Evolutionary conservation across 2,888 invertebrate species (phyloP).

Genomic region (Eurytoma californica): DNA sequence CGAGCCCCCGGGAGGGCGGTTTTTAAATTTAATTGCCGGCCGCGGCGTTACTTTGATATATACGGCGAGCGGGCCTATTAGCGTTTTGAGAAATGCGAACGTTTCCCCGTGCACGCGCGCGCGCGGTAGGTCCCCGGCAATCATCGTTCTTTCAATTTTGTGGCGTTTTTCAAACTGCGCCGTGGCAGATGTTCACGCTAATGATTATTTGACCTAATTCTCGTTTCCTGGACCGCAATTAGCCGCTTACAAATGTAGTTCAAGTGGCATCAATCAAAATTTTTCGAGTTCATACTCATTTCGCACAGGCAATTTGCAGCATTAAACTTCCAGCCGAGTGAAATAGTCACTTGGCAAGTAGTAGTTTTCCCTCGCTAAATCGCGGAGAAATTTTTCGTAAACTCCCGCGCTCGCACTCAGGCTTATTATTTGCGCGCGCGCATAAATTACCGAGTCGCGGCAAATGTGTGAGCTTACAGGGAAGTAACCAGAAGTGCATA

Average conservation of each 20-base stretch:
- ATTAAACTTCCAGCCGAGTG: no score
- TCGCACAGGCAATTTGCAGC: no score
- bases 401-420: no score
- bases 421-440: background rate
- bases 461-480: background rate
- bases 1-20: background rate
- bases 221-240: no score
- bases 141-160: background rate
- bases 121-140: background rate
- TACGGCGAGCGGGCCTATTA: slow-evolving; percentile 1
- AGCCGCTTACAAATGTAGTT: no score
- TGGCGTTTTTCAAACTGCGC: background rate
- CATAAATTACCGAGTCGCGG: background rate
- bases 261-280: no score
- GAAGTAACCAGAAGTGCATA: background rate
- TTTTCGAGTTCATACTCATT: no score
- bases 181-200: background rate
- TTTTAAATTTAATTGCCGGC: slow-evolving; percentile 26
- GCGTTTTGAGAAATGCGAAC: slow-evolving; percentile 39
- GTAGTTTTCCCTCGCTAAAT: no score
- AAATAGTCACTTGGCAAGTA: no score
- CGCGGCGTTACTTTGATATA: slow-evolving; percentile 20
- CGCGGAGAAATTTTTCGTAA: no score
- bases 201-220: slow-evolving; percentile 10
- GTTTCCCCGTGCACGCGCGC: background rate